A percentile compares a stretch with the other conserved stretches of the same genome.
Conservation (phyloP, 2,888 invertebrate genomes). For the Mythimna impura region DNA sequence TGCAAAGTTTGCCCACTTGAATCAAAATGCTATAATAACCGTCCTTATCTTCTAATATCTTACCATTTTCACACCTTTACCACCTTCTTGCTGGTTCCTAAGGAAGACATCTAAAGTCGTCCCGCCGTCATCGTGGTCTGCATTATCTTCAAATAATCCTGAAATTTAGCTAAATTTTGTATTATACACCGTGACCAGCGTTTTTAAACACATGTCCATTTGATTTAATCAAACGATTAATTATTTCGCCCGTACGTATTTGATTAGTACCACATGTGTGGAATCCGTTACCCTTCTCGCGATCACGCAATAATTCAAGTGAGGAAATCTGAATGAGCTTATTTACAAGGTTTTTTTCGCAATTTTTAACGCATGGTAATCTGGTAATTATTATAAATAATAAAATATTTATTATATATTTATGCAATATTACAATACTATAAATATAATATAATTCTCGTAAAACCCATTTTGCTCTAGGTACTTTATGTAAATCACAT, state of each 20-base stretch:
- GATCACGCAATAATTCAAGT: slow-evolving; percentile 2
- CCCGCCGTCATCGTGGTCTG: not conserved
- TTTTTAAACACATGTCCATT: not conserved
- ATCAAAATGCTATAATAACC: no score
- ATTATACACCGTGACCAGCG: not conserved
- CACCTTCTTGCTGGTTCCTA: no score
- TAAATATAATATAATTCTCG: not conserved
- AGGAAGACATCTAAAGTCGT: no score
- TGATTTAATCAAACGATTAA: not conserved
- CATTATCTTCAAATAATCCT: not conserved
- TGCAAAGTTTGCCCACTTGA: no score
- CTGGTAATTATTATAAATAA: not conserved
- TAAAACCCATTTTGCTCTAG: slow-evolving; percentile 8
- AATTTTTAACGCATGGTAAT: not conserved
- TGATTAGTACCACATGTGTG: slow-evolving; percentile 17
- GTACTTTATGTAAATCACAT: slow-evolving; percentile 11
- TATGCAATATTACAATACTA: not conserved
- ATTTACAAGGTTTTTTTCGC: not conserved
- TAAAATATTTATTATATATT: slow-evolving; percentile 4
- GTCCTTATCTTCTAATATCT: no score
- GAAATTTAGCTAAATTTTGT: not conserved
- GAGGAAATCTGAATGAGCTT: not conserved
- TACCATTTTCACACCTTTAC: no score
- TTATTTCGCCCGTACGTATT: slow-evolving; percentile 1
- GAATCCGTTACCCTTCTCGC: not conserved